phyloP scores from a whole-genome alignment of 1,140 invertebrate species.

The Euura lappo region DNA sequence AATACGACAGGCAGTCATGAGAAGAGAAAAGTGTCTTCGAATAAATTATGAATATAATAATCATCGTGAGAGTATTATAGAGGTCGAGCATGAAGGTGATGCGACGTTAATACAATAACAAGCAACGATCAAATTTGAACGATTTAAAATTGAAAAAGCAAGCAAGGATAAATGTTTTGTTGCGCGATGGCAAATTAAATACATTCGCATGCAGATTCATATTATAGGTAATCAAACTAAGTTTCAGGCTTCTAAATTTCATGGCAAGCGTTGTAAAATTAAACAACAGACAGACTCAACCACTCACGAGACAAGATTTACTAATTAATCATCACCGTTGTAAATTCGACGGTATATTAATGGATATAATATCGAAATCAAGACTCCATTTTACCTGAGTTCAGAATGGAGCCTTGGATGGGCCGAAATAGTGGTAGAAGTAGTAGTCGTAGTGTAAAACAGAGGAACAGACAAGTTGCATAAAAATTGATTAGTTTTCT shows the following conservation, averaged over 20 bases:
- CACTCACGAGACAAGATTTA: slow-evolving; percentile 54
- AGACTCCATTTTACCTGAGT: slow-evolving; percentile 62
- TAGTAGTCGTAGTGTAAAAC: slow-evolving; percentile 56
- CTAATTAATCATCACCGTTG: slow-evolving; percentile 32
- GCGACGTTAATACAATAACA: not conserved
- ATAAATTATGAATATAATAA: too few species aligned
- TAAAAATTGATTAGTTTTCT: slow-evolving; percentile 25
- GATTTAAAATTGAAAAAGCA: not conserved
- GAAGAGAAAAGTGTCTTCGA: too few species aligned
- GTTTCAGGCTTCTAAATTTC: not conserved
- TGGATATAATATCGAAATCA: slow-evolving; percentile 40
- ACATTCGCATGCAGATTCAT: not conserved
- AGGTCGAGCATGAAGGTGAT: not conserved
- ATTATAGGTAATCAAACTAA: not conserved
- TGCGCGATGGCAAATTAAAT: not conserved
- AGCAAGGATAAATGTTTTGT: too few species aligned
- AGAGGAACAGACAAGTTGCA: slow-evolving; percentile 52
- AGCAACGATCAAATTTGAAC: not conserved
- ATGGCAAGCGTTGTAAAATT: slow-evolving; percentile 7
- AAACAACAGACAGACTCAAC: slow-evolving; percentile 46
- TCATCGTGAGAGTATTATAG: too few species aligned
- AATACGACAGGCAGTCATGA: too few species aligned
- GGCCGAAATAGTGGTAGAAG: slow-evolving; percentile 60
- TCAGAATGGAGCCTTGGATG: slow-evolving; percentile 61
- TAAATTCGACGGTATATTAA: slow-evolving; percentile 1